Evolutionary conservation across 2,113 vertebrate species (phyloP).

Genomic region (Athene noctua): DNA sequence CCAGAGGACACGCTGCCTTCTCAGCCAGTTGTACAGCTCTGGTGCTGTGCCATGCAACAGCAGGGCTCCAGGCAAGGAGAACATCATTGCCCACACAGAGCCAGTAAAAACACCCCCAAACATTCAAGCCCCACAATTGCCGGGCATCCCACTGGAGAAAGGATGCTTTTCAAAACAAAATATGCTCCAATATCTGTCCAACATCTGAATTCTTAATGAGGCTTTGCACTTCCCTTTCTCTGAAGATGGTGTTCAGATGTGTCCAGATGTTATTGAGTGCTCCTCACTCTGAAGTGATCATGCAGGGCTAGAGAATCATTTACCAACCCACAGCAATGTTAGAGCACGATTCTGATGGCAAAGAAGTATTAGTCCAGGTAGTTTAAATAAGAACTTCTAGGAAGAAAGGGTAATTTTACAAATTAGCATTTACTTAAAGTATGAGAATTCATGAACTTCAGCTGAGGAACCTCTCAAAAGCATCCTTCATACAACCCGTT

Average conservation of each 20-base stretch:
- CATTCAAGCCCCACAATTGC: not conserved
- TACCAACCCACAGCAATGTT: not conserved
- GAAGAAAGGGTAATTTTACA: not conserved
- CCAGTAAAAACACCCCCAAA: not conserved
- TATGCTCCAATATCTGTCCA: not conserved
- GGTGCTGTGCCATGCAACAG: not conserved
- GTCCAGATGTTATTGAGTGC: not conserved
- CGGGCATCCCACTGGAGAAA: not conserved
- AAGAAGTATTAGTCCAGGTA: not conserved
- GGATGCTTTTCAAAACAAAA: not conserved
- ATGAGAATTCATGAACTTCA: not conserved
- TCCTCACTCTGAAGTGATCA: not conserved
- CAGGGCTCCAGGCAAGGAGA: not conserved
- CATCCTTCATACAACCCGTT: not conserved
- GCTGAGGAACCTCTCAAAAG: not conserved
- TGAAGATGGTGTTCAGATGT: not conserved
- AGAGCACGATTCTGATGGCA: not conserved
- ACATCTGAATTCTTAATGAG: not conserved
- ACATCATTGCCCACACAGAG: not conserved
- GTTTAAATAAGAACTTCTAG: not conserved
- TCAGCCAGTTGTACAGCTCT: not conserved
- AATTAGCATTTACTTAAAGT: not conserved
- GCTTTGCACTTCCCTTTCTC: not conserved
- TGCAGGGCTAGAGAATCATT: not conserved
- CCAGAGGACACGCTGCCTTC: not conserved